phyloP scores from a whole-genome alignment of 2,113 vertebrate genomes.

The Rhineura floridana region DNA sequence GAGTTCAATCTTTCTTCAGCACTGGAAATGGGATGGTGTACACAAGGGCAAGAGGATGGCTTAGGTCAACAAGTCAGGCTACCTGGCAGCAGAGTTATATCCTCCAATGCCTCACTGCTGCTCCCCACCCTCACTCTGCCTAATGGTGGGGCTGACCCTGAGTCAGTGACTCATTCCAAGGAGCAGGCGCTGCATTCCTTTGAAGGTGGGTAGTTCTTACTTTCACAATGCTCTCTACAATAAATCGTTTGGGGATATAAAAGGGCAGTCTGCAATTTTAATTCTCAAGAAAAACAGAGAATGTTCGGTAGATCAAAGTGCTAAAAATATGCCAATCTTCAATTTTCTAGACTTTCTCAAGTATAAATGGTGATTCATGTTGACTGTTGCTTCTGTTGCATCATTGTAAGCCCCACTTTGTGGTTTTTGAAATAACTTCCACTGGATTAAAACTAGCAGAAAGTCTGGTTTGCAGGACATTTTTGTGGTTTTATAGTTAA shows the following conservation, averaged over 20 bases:
- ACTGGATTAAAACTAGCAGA: background rate
- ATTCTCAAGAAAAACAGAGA: background rate
- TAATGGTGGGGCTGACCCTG: no score
- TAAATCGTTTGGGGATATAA: background rate
- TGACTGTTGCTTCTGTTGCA: background rate
- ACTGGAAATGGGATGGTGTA: no score
- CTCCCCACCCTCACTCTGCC: no score
- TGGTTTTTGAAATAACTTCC: background rate
- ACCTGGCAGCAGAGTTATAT: no score
- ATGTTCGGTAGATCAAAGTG: background rate
- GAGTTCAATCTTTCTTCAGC: no score
- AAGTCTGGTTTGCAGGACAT: background rate
- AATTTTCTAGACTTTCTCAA: background rate
- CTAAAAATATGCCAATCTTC: background rate
- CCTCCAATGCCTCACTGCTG: no score
- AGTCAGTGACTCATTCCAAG: background rate
- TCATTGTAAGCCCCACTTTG: background rate
- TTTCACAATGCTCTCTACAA: background rate
- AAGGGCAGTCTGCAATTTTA: background rate
- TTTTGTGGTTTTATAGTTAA: conserved; percentile 7
- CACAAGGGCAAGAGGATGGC: no score
- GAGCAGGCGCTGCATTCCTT: background rate
- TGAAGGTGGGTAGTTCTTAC: background rate
- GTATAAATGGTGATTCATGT: background rate
- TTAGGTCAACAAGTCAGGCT: no score